These are phyloP conservation scores for Cataglyphis albicans DNA, from an alignment of 2,888 invertebrate species.

Conservation along the genomic window DNA sequence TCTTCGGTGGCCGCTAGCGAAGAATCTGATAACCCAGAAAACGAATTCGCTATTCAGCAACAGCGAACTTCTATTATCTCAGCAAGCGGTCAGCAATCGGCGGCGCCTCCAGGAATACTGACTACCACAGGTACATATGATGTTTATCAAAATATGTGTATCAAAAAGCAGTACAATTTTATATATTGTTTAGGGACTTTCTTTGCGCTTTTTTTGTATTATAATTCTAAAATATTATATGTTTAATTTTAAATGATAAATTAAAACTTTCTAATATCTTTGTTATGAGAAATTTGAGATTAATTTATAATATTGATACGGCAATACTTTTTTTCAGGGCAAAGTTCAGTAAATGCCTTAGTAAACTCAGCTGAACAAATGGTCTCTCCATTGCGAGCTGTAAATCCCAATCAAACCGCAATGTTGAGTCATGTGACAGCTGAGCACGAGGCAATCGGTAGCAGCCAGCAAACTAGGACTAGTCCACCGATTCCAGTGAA, in stretches of 20 bases:
- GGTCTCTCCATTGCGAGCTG: slow-evolving; percentile 81
- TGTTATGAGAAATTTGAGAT: not conserved
- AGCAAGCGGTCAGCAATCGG: slow-evolving; percentile 6
- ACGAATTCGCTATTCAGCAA: slow-evolving; percentile 78
- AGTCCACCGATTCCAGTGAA: slow-evolving; percentile 90
- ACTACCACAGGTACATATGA: slow-evolving; percentile 29
- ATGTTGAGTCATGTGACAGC: slow-evolving; percentile 86
- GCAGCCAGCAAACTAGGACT: slow-evolving; percentile 86
- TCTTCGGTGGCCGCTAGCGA: slow-evolving; percentile 73
- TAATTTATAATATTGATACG: not conserved
- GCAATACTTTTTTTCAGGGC: slow-evolving; percentile 5
- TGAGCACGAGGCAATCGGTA: slow-evolving; percentile 83
- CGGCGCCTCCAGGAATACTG: slow-evolving; percentile 19
- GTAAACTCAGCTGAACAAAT: slow-evolving; percentile 88
- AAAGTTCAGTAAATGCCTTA: slow-evolving; percentile 83
- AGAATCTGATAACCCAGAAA: slow-evolving; percentile 75
- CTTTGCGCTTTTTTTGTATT: not conserved
- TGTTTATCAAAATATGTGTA: not conserved
- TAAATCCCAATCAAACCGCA: slow-evolving; percentile 84
- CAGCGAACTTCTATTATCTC: slow-evolving; percentile 83
- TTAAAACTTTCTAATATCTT: not conserved
- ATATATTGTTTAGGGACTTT: not conserved
- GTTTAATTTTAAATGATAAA: not conserved
- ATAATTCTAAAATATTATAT: not conserved
- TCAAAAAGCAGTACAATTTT: not conserved